Percentiles rank a stretch among this genome's conserved stretches.
These are phyloP conservation scores for Brachionus koreanus DNA, from an alignment of 1,140 invertebrate genomes.

Conservation along the genomic window DNA sequence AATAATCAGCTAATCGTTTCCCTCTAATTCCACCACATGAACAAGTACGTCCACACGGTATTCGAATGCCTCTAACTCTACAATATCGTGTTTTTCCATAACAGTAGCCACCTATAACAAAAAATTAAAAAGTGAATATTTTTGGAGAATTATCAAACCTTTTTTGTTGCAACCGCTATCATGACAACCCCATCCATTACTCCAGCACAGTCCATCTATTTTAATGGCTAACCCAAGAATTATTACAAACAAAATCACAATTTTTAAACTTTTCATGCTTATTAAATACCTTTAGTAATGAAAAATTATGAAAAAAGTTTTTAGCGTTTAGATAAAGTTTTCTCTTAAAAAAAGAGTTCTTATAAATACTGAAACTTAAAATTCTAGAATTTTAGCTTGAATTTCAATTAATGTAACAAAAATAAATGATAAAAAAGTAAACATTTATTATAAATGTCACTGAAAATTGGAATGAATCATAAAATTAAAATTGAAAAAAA, in stretches of 20 bases:
- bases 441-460: no score
- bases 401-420: no score
- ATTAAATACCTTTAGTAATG: no score
- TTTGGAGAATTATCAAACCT: neutral
- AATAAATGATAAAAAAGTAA: no score
- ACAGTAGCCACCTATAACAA: neutral
- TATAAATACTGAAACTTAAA: no score
- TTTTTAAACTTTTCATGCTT: neutral
- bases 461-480: no score
- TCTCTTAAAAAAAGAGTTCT: no score
- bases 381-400: no score
- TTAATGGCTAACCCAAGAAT: neutral
- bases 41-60: neutral
- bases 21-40: slow-evolving; percentile 4
- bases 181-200: neutral
- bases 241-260: neutral
- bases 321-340: no score
- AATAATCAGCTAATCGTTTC: slow-evolving; percentile 14
- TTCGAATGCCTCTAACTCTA: neutral
- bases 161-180: neutral
- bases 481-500: no score
- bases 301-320: no score
- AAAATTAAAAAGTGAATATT: neutral
- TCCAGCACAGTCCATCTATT: neutral
- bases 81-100: neutral